Evolutionary conservation across 2,888 invertebrate genomes (phyloP).

Genomic region (Lypha dubia): DNA sequence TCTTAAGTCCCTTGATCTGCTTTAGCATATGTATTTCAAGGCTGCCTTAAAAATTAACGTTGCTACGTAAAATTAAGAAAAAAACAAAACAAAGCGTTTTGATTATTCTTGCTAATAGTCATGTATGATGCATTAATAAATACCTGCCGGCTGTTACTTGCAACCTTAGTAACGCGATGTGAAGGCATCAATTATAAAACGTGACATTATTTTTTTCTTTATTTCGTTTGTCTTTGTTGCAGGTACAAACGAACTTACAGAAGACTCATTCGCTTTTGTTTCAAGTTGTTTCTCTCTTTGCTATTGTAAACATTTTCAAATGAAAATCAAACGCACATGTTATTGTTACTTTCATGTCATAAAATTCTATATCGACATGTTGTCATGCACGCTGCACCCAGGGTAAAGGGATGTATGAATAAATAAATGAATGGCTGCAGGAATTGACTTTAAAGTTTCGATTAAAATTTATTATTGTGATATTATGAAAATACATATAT

Average conservation of each 20-base stretch:
- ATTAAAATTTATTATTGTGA: constrained; percentile 58
- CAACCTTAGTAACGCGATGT: constrained; percentile 66
- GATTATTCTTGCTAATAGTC: constrained; percentile 50
- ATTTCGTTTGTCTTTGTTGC: constrained; percentile 34
- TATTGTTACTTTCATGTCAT: constrained; percentile 62
- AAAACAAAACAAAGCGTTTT: no score
- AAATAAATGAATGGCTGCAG: background rate
- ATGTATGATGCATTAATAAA: constrained; percentile 45
- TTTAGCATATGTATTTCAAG: constrained; percentile 18
- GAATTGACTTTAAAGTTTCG: constrained; percentile 59
- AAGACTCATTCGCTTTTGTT: constrained; percentile 39
- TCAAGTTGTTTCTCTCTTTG: constrained; percentile 15
- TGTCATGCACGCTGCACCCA: constrained; percentile 5
- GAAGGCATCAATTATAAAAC: constrained; percentile 69
- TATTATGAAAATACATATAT: constrained; percentile 32
- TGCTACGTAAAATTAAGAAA: constrained; percentile 35
- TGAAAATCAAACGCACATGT: constrained; percentile 71
- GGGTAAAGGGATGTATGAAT: constrained; percentile 7
- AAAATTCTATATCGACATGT: constrained; percentile 45
- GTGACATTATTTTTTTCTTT: constrained; percentile 66
- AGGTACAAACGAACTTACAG: constrained; percentile 35
- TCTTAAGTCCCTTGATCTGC: constrained; percentile 67
- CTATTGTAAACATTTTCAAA: constrained; percentile 53
- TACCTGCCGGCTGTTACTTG: constrained; percentile 29
- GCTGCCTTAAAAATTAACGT: constrained; percentile 37